Conservation (phyloP, 2,888 invertebrate genomes). For the Ennomos fuscantarius region DNA sequence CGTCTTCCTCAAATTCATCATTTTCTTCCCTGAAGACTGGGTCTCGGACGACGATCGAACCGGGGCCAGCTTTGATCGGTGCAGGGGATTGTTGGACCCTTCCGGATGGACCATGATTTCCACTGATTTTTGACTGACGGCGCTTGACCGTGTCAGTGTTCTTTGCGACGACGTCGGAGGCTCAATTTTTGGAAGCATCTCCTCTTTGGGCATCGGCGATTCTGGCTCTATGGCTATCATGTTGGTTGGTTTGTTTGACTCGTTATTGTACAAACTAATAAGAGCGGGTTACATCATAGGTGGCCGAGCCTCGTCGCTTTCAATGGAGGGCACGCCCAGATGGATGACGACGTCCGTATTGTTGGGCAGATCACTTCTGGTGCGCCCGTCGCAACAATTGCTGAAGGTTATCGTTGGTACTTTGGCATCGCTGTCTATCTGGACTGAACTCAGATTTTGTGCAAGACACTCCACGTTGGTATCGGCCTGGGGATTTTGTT, state of each 20-base stretch:
- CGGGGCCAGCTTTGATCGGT: constrained; percentile 78
- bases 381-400: constrained; percentile 74
- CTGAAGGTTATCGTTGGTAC: constrained; percentile 80
- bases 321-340: constrained; percentile 77
- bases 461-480: constrained; percentile 65
- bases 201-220: constrained; percentile 69
- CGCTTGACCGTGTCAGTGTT: constrained; percentile 85
- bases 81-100: constrained; percentile 74
- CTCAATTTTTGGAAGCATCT: constrained; percentile 66
- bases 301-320: constrained; percentile 77
- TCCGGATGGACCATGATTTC: constrained; percentile 84
- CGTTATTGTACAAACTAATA: constrained; percentile 31
- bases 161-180: constrained; percentile 71
- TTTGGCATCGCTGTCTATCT: constrained; percentile 70
- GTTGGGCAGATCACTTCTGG: constrained; percentile 59
- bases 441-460: constrained; percentile 66
- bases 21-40: constrained; percentile 75
- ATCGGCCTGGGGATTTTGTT: constrained; percentile 53
- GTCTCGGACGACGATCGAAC: constrained; percentile 78
- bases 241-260: constrained; percentile 46
- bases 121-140: constrained; percentile 86
- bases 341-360: constrained; percentile 70
- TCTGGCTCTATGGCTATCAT: constrained; percentile 81
- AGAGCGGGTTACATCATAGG: constrained; percentile 72
- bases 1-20: constrained; percentile 75